Base-by-base conservation (phyloP, 2,113 vertebrate species). In the Limnothrissa miodon region DNA sequence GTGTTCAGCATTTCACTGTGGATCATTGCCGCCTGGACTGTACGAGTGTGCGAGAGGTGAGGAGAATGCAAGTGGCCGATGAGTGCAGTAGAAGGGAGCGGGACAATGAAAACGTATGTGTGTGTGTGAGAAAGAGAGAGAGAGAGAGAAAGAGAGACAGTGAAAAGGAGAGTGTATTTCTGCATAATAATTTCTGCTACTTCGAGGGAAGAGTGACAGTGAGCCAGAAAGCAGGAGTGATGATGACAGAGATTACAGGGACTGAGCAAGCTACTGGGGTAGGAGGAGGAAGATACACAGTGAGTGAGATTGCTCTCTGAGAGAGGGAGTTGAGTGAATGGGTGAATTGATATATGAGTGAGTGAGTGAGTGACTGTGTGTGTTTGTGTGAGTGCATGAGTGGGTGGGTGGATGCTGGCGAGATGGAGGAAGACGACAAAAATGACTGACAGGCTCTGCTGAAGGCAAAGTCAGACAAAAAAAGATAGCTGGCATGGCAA, bases 1-100 rank as follows among this genome's bases (percentile, higher is more conserved):
- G 98, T 99, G 83, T 99, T 99, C 95, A 99, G 98, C 94, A 99
- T 99, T 91, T 99, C 98, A 42, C 94, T 98, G 91, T 99, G 98
- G 98, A 99, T 99, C 93, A 99, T 99, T 1, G 98, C 98, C 0
- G 98, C 98, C 5, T 99, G 98, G 98, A 99, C 98, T 0, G 98
- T 99, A 1, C 95, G 97, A 1, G 98, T 99, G 85, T 99, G 98
- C 0, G 98, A 99, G 93, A 98, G 98, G 98, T 99, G 90, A 92
- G 95, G 46, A 66, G 46, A 9, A 44, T 29, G 33, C 29, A 5
- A 56, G 51, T 1, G 5, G 19, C 5, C 19, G 23, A 23, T 21
- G 48, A 53, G 48, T 19, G 4, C 48, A 53, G 19, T 21, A 53
- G 19, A 13, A 53, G 51, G 5, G 15, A 21, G 19, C n/a, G n/a